A percentile compares a stretch with the other conserved stretches of the same genome.
Evolutionary conservation across 1,140 invertebrate species (phyloP).

Genomic region (Hycleus phaleratus): DNA sequence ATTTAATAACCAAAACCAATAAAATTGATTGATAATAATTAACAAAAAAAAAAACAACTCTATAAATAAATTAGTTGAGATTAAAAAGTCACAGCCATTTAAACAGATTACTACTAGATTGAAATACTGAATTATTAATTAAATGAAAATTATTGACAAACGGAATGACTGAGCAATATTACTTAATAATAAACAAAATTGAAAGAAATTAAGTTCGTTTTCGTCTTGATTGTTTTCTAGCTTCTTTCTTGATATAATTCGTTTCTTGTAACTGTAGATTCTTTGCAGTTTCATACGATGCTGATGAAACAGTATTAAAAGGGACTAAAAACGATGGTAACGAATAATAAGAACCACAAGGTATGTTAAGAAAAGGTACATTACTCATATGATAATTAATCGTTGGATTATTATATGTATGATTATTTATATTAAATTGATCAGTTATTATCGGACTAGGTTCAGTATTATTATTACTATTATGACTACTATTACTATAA

Average conservation of each 20-base stretch:
- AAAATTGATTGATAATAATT: conserved; percentile 1
- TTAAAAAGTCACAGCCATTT: not conserved
- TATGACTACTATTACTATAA: not conserved
- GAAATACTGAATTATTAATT: not conserved
- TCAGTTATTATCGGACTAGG: conserved; percentile 22
- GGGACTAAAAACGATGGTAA: conserved; percentile 12
- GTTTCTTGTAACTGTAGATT: conserved; percentile 1
- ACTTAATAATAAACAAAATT: not conserved
- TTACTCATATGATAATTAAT: conserved; percentile 32
- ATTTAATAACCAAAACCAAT: conserved; percentile 1
- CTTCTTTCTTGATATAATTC: conserved; percentile 6
- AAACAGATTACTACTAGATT: not conserved
- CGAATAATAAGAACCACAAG: conserved; percentile 10
- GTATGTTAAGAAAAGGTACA: conserved; percentile 11
- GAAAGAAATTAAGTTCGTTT: conserved; percentile 7
- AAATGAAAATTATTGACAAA: too few relatives aligned
- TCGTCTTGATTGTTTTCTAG: conserved; percentile 9
- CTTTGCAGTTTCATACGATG: conserved; percentile 1
- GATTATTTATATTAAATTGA: conserved; percentile 30
- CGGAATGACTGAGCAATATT: not conserved
- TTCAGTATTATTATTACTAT: conserved; percentile 5
- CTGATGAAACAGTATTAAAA: conserved; percentile 1
- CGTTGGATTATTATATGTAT: conserved; percentile 28
- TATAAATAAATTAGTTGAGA: conserved; percentile 11
- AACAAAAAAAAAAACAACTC: not conserved